Base-by-base conservation (phyloP, 2,888 invertebrate species). In the Acrobasis repandana region DNA sequence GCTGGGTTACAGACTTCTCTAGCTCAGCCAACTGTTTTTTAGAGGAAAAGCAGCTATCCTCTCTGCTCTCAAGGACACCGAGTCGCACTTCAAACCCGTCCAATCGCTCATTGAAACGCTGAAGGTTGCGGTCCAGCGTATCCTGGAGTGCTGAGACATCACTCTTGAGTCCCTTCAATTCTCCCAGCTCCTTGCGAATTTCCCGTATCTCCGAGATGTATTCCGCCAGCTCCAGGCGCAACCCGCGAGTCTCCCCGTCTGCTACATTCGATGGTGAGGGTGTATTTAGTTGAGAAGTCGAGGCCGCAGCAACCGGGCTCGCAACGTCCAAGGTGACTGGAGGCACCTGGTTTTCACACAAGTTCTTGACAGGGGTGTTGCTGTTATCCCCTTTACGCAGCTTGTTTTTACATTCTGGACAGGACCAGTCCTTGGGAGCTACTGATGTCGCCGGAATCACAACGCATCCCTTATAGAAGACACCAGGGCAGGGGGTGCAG, bases 321-420 rank as follows among this genome's bases (percentile, higher is more conserved):
- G 15, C 15, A 15, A n/a, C 6, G 6, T 47, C 47, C 15, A 15
- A 15, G 74, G 71, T 72, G 73, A 66, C 64, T 64, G 69, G 47
- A 5, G 47, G 47, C 5, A n/a, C 8, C 15, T 47, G 47, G 0
- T n/a, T 9, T 3, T 9, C 47, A 47, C 47, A 47, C 15, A 47
- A 9, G 1, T 15, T n/a, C 15, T 47, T 47, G 1, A 47, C 47
- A 15, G 47, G 47, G 9, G 47, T 47, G 15, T 9, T 15, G 9
- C 47, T 47, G 47, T 47, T 47, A 15, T 47, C 47, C 15, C 47
- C 47, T 47, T 47, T 47, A 1, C 15, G 47, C 15, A 2, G 47
- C 9, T 15, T 47, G 4, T 15, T 47, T 15, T 47, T 47, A 5
- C 47, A 47, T 47, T 47, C 47, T 5, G 47, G 47, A 9, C 47